Evolutionary conservation across 2,797 vertebrate species (phyloP), one percentile per base, ranked within the genome.

Genomic region (Chaetophractus vellerosus): DNA sequence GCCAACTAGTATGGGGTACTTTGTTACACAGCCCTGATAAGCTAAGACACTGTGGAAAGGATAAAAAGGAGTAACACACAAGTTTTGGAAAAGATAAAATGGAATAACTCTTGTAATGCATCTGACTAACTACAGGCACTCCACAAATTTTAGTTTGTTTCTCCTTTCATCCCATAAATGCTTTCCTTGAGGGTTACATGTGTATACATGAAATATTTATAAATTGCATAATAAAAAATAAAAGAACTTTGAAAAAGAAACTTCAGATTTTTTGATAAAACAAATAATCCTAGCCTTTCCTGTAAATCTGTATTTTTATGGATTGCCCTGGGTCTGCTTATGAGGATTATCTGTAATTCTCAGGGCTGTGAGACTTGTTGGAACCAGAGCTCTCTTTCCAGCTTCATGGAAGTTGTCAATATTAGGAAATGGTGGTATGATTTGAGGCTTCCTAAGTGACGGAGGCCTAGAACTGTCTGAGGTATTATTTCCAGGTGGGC

Each of bases 191-290:
- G 68, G 52, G 69, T 59, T 83, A 61, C 59, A 38, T 28, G 57
- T 63, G n/a, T 90, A 79, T 83, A 80, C 64, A 64, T 92, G 15
- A 97, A 86, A 80, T 95, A 94, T 83, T 93, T 96, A 91, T 93
- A 84, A 85, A 31, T 90, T 75, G 38, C n/a, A 23, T 66, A 88
- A 92, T 92, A 94, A 9, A 63, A 68, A 79, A 63, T 59, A 92
- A 94, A 64, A 19, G 33, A 89, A 74, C 86, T 90, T 69, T 78
- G 83, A 61, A 95, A 95, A 95, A 66, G 50, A 63, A 57, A 66
- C 81, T 88, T 0, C 2, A 61, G 50, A 45, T 71, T 94, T 88
- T 88, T 88, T 26, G 0, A 69, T 79, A 26, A 80, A 89, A 71
- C 41, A 64, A 68, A 45, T 59, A 82, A 75, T 74, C 24, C 33